These are phyloP conservation scores for Geococcyx californianus DNA, from an alignment of 2,113 vertebrate genomes.

Conservation along the genomic window DNA sequence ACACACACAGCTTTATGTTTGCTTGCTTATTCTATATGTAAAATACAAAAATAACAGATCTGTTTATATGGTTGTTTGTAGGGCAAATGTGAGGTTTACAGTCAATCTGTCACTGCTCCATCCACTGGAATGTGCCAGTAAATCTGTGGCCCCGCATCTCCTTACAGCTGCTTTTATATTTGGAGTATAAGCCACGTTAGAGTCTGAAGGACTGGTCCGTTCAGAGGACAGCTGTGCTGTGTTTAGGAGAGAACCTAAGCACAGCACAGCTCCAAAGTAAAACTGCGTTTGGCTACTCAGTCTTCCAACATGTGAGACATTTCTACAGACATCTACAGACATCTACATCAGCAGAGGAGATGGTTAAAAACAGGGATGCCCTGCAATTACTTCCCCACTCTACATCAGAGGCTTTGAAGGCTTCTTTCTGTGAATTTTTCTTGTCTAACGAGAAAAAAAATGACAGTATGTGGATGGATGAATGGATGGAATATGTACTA, in stretches of 20 bases:
- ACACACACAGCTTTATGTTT: background rate
- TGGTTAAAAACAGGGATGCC: background rate
- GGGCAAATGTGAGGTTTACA: background rate
- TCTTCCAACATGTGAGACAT: background rate
- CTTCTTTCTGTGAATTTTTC: background rate
- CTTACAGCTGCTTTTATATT: constrained; percentile 22
- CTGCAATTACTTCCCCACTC: background rate
- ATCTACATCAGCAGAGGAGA: background rate
- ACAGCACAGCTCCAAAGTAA: background rate
- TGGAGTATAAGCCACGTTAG: background rate
- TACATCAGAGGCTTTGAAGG: background rate
- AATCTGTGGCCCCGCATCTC: background rate
- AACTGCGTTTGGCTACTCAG: background rate
- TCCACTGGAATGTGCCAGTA: background rate
- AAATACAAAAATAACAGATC: background rate
- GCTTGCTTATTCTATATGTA: background rate
- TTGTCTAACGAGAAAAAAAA: background rate
- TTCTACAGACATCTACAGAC: background rate
- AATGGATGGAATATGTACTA: background rate
- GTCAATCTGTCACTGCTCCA: background rate
- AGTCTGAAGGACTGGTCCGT: constrained; percentile 28
- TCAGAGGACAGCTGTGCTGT: background rate
- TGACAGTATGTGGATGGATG: background rate
- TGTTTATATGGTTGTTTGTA: background rate
- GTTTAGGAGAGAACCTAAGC: constrained; percentile 20